Evolutionary conservation across 2,113 vertebrate species (phyloP).

Genomic region (Dendrocopos noguchii): DNA sequence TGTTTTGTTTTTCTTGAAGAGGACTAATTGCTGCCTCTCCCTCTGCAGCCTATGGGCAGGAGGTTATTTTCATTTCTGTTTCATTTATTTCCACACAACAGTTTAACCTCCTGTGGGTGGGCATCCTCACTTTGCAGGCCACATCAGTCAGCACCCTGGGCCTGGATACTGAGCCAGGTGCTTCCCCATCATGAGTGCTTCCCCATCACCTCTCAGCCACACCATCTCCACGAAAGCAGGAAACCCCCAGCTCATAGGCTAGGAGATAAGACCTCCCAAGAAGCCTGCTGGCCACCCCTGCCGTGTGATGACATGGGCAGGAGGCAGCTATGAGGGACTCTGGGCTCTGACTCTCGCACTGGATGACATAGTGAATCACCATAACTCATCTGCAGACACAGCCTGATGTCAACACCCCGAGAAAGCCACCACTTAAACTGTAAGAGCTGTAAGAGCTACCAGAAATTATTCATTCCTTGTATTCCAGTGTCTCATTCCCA

Average conservation of each 20-base stretch:
- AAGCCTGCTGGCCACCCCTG: accelerated
- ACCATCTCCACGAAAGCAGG: neutral
- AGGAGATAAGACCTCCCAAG: neutral
- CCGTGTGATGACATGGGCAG: neutral
- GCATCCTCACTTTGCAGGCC: neutral
- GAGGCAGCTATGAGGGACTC: neutral
- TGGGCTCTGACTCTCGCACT: neutral
- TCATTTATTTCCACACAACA: neutral
- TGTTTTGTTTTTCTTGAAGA: neutral
- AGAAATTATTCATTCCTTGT: neutral
- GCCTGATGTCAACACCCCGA: neutral
- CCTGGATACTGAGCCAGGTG: too few relatives aligned
- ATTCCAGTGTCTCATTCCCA: neutral
- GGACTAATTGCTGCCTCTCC: neutral
- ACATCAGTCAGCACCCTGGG: accelerated
- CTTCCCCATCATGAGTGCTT: neutral
- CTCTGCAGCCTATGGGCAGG: neutral
- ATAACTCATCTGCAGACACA: accelerated
- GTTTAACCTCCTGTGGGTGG: neutral
- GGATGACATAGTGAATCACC: neutral
- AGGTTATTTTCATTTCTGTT: too few relatives aligned
- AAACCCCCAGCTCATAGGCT: neutral
- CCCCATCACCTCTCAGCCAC: neutral
- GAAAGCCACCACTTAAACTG: neutral
- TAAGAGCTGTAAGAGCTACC: neutral